phyloP scores from a whole-genome alignment of 2,797 vertebrate genomes.

The Eulemur rubriventer region DNA sequence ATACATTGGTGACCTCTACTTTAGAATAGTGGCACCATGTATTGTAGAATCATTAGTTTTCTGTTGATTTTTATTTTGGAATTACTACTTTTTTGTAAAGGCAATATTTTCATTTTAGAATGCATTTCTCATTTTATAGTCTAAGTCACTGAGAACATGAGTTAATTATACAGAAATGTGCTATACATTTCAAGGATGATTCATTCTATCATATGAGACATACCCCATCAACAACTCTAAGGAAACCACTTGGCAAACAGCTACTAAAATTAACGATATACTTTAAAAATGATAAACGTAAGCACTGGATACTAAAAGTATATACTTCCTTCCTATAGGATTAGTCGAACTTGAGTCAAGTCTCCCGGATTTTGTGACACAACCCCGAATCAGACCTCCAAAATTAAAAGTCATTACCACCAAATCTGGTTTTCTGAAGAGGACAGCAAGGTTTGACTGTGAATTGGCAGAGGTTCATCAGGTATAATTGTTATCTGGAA shows the following conservation, averaged over 20 bases:
- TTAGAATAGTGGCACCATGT: not conserved
- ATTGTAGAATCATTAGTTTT: not conserved
- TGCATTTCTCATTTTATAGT: not conserved
- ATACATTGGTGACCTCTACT: not conserved
- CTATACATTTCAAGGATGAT: not conserved
- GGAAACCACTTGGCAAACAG: not conserved
- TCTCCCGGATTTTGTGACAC: constrained; percentile 85
- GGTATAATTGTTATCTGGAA: constrained; percentile 82
- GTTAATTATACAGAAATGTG: not conserved
- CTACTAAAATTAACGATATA: not conserved
- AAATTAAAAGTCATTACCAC: constrained; percentile 82
- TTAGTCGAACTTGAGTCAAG: constrained; percentile 89
- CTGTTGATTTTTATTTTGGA: not conserved
- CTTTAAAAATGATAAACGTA: not conserved
- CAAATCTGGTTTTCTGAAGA: constrained; percentile 82
- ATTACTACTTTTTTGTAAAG: not conserved
- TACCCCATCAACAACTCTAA: not conserved
- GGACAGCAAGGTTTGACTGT: constrained; percentile 81
- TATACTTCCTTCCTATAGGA: constrained; percentile 81
- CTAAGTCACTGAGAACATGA: constrained; percentile 10
- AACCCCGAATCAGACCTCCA: constrained; percentile 80
- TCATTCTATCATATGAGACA: not conserved
- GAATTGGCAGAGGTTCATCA: constrained; percentile 88
- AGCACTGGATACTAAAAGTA: not conserved
- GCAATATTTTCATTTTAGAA: constrained; percentile 14